phyloP scores from a whole-genome alignment of 2,797 vertebrate genomes.

The Antrozous pallidus region DNA sequence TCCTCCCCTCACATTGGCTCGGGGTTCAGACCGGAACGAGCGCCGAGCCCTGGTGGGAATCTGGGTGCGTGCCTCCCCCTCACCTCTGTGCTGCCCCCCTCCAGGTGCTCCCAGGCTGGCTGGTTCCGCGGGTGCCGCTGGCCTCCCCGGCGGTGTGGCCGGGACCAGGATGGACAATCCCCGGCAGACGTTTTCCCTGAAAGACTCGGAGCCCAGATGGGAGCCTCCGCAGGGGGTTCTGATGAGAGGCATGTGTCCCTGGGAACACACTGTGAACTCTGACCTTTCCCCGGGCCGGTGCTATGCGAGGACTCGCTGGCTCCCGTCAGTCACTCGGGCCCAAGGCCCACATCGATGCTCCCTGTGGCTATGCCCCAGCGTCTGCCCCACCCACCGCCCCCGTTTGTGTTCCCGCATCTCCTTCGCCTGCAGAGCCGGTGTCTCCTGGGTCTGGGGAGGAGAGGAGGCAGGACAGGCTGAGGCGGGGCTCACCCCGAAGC shows the following conservation, averaged over 20 bases:
- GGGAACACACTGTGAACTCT: neutral
- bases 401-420: too few relatives aligned
- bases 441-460: neutral
- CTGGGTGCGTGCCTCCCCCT: rapidly evolving
- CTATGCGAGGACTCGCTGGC: too few relatives aligned
- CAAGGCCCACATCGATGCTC: too few relatives aligned
- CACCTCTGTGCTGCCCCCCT: too few relatives aligned
- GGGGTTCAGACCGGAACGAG: neutral
- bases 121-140: rapidly evolving
- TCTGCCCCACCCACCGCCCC: too few relatives aligned
- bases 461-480: neutral
- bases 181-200: neutral
- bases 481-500: too few relatives aligned
- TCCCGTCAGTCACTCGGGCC: too few relatives aligned
- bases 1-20: neutral
- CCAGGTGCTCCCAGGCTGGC: rapidly evolving
- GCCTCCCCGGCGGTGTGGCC: too few relatives aligned
- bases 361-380: too few relatives aligned
- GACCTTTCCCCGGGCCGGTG: neutral
- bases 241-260: rapidly evolving
- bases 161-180: neutral
- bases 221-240: too few relatives aligned
- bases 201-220: neutral
- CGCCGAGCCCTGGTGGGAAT: neutral
- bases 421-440: neutral